phyloP scores from a whole-genome alignment of 2,113 vertebrate genomes.

The Pterocles gutturalis region DNA sequence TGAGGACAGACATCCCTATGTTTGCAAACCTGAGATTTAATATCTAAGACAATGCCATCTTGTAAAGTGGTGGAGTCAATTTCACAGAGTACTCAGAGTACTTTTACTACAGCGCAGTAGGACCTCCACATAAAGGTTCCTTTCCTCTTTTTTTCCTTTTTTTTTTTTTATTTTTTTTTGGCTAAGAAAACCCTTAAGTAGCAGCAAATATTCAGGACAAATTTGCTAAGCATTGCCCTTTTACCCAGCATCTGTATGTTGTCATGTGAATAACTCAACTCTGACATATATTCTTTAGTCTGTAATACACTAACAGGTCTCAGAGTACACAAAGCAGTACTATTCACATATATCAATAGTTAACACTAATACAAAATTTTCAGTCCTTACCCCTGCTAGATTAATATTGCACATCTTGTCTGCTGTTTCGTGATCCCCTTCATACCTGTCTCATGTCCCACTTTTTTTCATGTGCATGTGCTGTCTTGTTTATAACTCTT shows the following conservation, averaged over 20 bases:
- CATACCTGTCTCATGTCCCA: background rate
- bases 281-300: background rate
- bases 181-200: background rate
- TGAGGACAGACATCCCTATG: background rate
- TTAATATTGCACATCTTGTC: fast-evolving
- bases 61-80: background rate
- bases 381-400: background rate
- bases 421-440: background rate
- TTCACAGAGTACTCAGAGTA: background rate
- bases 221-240: background rate
- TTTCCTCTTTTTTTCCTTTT: background rate
- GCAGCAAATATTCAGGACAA: background rate
- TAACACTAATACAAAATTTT: background rate
- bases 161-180: background rate
- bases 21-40: background rate
- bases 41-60: background rate
- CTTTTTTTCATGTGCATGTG: fast-evolving
- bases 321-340: background rate
- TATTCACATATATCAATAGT: background rate
- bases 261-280: background rate
- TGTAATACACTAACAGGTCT: background rate
- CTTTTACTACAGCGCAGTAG: background rate
- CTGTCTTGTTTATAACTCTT: background rate
- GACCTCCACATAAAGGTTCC: background rate
- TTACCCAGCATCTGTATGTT: background rate